phyloP scores from a whole-genome alignment of 2,888 invertebrate species.

The Netelia melanura region DNA sequence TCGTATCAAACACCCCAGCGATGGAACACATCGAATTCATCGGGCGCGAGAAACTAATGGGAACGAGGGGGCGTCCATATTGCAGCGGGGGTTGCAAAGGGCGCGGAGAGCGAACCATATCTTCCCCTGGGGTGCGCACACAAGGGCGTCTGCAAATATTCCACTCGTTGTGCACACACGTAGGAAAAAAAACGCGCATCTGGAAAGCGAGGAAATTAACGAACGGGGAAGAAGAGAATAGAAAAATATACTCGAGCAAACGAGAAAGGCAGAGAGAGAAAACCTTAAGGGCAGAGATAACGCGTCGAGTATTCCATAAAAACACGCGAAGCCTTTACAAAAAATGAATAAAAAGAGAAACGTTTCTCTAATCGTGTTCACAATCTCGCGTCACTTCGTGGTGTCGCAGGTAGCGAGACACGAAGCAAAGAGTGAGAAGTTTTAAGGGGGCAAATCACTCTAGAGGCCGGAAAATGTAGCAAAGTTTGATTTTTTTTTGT shows the following conservation, averaged over 20 bases:
- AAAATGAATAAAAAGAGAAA: neutral
- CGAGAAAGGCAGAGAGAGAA: neutral
- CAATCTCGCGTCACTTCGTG: neutral
- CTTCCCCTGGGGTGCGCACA: constrained; percentile 33
- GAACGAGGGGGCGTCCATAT: constrained; percentile 1
- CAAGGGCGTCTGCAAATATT: constrained; percentile 49
- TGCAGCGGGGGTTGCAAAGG: constrained; percentile 22
- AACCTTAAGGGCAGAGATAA: neutral
- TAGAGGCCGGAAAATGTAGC: too few relatives aligned
- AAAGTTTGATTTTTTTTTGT: too few relatives aligned
- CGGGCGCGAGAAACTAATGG: constrained; percentile 37
- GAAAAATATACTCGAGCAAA: constrained; percentile 3
- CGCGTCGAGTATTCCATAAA: neutral
- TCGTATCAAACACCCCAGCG: constrained; percentile 68
- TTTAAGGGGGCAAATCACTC: neutral
- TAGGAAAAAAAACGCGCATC: constrained; percentile 35
- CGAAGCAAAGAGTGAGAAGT: neutral
- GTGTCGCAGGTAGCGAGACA: neutral
- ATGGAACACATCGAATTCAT: constrained; percentile 29
- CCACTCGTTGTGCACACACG: constrained; percentile 4
- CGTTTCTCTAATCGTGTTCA: constrained; percentile 10
- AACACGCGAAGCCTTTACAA: constrained; percentile 4
- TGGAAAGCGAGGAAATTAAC: constrained; percentile 44
- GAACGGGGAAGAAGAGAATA: constrained; percentile 18
- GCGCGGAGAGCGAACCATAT: constrained; percentile 4